Evolutionary conservation across 2,113 vertebrate species (phyloP), one percentile per base, ranked within the genome.

Genomic region (Hippocampus abdominalis): DNA sequence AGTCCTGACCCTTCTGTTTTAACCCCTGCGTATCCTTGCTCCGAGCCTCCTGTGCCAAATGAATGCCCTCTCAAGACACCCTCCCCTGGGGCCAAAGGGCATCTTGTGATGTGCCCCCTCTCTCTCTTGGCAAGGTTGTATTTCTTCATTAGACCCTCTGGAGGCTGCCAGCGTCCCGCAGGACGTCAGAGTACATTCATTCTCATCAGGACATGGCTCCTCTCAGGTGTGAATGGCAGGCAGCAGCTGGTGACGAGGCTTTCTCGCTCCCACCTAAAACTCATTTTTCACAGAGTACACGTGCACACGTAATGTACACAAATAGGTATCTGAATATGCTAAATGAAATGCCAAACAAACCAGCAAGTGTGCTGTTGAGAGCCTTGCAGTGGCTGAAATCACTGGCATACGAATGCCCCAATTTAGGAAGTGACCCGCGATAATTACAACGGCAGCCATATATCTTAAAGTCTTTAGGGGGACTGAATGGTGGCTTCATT

Each of bases 211-310:
- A 93, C 91, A 90, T 85, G 92, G 94, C 90, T 90, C 92, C 92
- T 94, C 93, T 93, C 91, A 93, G 92, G 93, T 95, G 94, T 95
- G 94, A 95, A 93, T 94, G 93, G 94, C 94, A 95, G 93, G 90
- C 85, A 85, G 85, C 91, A 93, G 94, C 94, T 95, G 94, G 93
- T 94, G 82, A 89, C 90, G 84, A 89, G 84, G 87, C 90, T 94
- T 89, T 92, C 88, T 92, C 92, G 94, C 92, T 93, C 93, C 84
- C 88, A 77, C 93, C 86, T 78, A 84, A 64, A 89, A 90, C 91
- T 93, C 89, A 78, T 93, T 92, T 93, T 94, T 95, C 94, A 91
- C 85, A 79, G 66, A 69, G 65, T 68, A 64, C 78, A 80, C 39
- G 27, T 77, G 39, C 80, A 73, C 80, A 76, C 62, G 61, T 53